These are phyloP conservation scores for Poecilia gillii DNA, from an alignment of 2,797 vertebrate genomes.

Conservation along the genomic window DNA sequence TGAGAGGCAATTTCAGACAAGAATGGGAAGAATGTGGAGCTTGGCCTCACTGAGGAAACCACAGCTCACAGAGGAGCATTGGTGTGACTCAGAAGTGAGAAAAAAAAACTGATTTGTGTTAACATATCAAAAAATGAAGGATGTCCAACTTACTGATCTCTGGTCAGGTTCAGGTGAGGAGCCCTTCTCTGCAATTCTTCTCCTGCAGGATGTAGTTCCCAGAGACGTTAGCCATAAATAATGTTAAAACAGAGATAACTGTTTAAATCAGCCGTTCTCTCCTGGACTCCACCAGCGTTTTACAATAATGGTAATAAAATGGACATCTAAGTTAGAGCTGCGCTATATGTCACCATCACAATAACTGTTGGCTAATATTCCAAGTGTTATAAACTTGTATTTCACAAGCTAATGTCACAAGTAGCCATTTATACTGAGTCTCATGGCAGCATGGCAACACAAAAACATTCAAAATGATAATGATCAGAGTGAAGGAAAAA, in stretches of 20 bases:
- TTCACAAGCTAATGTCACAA: background rate
- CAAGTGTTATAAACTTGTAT: background rate
- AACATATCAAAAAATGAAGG: background rate
- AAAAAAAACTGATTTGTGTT: background rate
- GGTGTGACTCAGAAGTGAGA: background rate
- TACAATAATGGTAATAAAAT: background rate
- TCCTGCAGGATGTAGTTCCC: constrained; percentile 74
- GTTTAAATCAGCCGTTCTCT: background rate
- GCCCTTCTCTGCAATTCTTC: constrained; percentile 97
- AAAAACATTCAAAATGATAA: background rate
- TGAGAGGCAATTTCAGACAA: constrained; percentile 5
- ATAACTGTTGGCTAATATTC: background rate
- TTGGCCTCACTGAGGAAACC: background rate
- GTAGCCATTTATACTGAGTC: too few relatives aligned
- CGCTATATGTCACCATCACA: background rate
- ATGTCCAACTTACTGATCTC: constrained; percentile 85
- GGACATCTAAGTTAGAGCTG: background rate
- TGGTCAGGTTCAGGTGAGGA: constrained; percentile 92
- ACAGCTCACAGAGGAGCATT: constrained; percentile 12
- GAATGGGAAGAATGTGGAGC: constrained; percentile 15
- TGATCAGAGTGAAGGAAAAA: background rate
- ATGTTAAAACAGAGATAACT: background rate
- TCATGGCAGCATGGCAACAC: too few relatives aligned
- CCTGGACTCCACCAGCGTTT: background rate
- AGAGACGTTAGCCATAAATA: background rate